Conservation (phyloP, 1,140 invertebrate genomes). For the Trachelipus rathkii region DNA sequence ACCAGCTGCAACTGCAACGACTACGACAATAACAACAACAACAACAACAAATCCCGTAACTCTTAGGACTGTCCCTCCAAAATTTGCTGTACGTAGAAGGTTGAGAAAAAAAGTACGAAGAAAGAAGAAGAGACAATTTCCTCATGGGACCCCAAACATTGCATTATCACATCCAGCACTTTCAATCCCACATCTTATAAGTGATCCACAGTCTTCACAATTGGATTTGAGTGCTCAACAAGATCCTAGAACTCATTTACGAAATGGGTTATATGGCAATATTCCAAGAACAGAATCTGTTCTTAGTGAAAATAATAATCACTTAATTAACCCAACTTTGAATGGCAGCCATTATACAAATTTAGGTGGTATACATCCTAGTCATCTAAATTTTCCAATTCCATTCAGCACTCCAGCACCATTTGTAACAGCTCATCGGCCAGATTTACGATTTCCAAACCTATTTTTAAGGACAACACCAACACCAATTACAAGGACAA, state of each 20-base stretch:
- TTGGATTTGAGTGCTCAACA: background rate
- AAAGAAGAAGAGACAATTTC: slow-evolving; percentile 1
- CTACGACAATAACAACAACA: background rate
- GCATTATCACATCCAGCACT: background rate
- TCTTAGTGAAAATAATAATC: too few species aligned
- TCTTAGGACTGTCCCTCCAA: background rate
- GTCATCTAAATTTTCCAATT: too few species aligned
- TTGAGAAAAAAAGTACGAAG: background rate
- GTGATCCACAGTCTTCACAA: background rate
- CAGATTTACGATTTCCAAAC: background rate
- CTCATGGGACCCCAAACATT: background rate
- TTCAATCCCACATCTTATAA: background rate
- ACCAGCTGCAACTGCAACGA: background rate
- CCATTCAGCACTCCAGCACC: background rate
- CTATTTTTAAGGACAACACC: background rate
- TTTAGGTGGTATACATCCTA: background rate
- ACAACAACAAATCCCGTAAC: background rate
- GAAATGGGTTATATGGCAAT: background rate
- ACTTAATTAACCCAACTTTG: too few species aligned
- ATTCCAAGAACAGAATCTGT: background rate
- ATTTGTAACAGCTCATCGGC: background rate
- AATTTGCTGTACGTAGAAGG: background rate
- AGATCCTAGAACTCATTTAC: background rate
- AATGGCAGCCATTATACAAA: background rate
- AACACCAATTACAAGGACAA: background rate